Conservation (phyloP, 2,888 invertebrate genomes). For the Dione juno region DNA sequence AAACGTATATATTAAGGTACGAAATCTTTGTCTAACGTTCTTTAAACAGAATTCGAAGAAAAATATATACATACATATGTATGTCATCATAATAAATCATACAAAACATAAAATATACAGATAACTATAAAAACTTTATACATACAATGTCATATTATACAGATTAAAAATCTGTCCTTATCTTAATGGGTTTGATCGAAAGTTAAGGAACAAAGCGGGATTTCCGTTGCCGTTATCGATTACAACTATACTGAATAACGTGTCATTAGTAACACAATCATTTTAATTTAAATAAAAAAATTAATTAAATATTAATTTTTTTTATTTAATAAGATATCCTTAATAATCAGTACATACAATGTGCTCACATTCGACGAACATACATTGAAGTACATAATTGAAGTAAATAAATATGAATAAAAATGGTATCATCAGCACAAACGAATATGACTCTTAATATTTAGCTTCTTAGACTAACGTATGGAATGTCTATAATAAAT, state of each 20-base stretch:
- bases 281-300: neutral
- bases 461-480: neutral
- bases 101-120: neutral
- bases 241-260: constrained; percentile 17
- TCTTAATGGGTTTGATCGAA: constrained; percentile 41
- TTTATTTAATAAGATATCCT: no score
- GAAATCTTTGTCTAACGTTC: no score
- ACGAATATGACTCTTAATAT: neutral
- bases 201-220: constrained; percentile 44
- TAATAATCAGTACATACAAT: no score
- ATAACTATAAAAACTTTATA: neutral
- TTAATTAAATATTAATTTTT: no score
- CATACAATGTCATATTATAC: constrained; percentile 29
- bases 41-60: no score
- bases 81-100: neutral
- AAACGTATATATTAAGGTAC: no score
- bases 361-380: no score
- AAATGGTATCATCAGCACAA: no score
- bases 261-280: constrained; percentile 14
- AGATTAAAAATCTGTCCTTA: constrained; percentile 40
- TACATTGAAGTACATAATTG: no score
- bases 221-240: constrained; percentile 40
- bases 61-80: no score
- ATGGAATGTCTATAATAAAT: no score
- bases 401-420: neutral